Base-by-base conservation (phyloP, 1,140 invertebrate genomes). In the Diuraphis noxia region DNA sequence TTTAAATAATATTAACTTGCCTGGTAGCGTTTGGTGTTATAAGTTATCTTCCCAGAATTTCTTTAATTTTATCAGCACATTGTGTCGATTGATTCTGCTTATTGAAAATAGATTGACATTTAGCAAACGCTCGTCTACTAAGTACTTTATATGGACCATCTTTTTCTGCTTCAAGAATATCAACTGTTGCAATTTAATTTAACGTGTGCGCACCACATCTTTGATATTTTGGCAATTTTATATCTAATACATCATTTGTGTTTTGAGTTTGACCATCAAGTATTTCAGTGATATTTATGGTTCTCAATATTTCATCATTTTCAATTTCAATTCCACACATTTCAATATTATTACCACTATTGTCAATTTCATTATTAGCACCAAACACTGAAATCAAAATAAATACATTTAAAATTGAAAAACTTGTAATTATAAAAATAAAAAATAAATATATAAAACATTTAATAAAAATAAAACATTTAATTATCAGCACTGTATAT, bases 351-450 rank as follows among this genome's bases (percentile, higher is more conserved):
- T 77, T 36, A 77, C n/a, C 72, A 77, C n/a, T 77, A 77, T 77
- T 77, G 30, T 77, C 72, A n/a, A 77, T 77, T 77, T 77, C 72
- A 77, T 77, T 77, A 77, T 77, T 77, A 77, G 72, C n/a, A 77
- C 72, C 72, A 77, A 34, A 77, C n/a, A 77, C 72, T 77, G 72
- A 77, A 77, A 77, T 77, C 72, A 77, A 34, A 36, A 77, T 77
- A 34, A 77, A 77, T 77, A 34, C 30, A 77, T 36, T 77, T 77
- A 77, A 77, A 77, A 77, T 77, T 77, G 30, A 77, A 34, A 77
- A 77, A 77, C n/a, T 77, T 77, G 46, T 49, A 49, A 49, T 49
- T 21, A 49, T 49, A 49, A 49, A n/a, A n/a, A n/a, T n/a, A n/a
- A n/a, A n/a, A n/a, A n/a, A n/a, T n/a, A n/a, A n/a, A n/a, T n/a